phyloP scores from a whole-genome alignment of 2,888 invertebrate genomes.

The Stenolophus ochropezus region DNA sequence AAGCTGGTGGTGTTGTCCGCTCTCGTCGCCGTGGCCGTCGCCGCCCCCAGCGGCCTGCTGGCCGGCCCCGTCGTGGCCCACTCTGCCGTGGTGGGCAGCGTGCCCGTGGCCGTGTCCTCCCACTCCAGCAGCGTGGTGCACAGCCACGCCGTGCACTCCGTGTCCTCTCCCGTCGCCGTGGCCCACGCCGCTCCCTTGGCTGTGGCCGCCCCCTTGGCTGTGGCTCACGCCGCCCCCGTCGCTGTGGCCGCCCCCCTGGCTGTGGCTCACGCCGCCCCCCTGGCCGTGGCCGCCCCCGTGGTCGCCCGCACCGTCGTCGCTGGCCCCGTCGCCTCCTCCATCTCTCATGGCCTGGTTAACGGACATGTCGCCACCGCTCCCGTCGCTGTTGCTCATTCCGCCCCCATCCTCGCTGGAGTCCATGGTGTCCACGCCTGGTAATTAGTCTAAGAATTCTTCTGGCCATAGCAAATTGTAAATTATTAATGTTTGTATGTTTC shows the following conservation, averaged over 20 bases:
- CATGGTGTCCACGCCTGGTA: slow-evolving; percentile 35
- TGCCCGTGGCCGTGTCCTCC: slow-evolving; percentile 53
- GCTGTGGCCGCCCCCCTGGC: slow-evolving; percentile 63
- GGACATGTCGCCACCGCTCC: slow-evolving; percentile 66
- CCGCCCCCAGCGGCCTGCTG: slow-evolving; percentile 69
- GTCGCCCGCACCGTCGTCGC: slow-evolving; percentile 68
- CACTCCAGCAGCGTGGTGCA: slow-evolving; percentile 63
- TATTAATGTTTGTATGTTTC: slow-evolving; percentile 8
- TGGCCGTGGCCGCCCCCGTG: slow-evolving; percentile 51
- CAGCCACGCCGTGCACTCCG: slow-evolving; percentile 61
- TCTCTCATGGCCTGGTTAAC: slow-evolving; percentile 3
- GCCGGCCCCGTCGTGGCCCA: slow-evolving; percentile 65
- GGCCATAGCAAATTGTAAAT: slow-evolving; percentile 22
- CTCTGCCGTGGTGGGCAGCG: slow-evolving; percentile 56
- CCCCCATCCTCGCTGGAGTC: slow-evolving; percentile 41
- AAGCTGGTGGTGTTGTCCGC: slow-evolving; percentile 77
- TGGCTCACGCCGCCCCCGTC: slow-evolving; percentile 64
- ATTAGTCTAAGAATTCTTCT: slow-evolving; percentile 8
- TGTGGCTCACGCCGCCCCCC: slow-evolving; percentile 52
- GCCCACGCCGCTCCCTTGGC: no score
- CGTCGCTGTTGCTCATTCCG: slow-evolving; percentile 63
- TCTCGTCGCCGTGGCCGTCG: slow-evolving; percentile 76
- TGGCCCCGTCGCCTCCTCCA: slow-evolving; percentile 67
- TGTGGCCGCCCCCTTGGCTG: slow-evolving; percentile 62
- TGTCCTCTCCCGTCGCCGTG: no score